Evolutionary conservation across 2,113 vertebrate species (phyloP).

Genomic region (Pelusios castaneus): DNA sequence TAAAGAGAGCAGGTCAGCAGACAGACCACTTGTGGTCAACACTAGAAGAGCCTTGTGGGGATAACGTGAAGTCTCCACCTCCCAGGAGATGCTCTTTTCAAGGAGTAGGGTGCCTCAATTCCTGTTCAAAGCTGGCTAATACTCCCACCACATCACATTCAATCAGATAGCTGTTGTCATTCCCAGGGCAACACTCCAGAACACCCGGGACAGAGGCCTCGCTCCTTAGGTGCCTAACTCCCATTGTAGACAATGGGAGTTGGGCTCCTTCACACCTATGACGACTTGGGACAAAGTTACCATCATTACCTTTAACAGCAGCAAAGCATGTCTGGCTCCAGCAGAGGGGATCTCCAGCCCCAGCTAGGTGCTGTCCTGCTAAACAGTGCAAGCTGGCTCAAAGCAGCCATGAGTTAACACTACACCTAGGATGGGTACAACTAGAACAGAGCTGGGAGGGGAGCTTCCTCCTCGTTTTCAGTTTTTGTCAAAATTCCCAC

Average conservation of each 20-base stretch:
- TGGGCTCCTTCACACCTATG: too few relatives aligned
- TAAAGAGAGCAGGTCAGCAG: fast-evolving
- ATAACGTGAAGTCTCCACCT: background rate
- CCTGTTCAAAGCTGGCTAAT: background rate
- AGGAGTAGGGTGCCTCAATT: background rate
- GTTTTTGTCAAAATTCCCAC: background rate
- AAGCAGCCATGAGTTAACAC: background rate
- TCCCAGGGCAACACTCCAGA: background rate
- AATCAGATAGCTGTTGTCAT: background rate
- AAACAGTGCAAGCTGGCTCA: too few relatives aligned
- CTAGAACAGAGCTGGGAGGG: background rate
- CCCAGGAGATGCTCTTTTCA: background rate
- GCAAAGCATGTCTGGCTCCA: too few relatives aligned
- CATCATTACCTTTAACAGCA: too few relatives aligned
- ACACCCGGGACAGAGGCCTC: background rate
- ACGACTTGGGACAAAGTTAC: too few relatives aligned
- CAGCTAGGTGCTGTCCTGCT: too few relatives aligned
- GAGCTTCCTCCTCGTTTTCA: background rate
- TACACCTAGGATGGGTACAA: background rate
- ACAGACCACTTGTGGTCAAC: background rate
- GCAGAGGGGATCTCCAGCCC: too few relatives aligned
- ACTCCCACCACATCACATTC: background rate
- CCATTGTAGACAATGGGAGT: too few relatives aligned
- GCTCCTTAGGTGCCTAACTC: too few relatives aligned
- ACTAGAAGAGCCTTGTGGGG: background rate